Evolutionary conservation across 2,888 invertebrate genomes (phyloP).

Genomic region (Tenodera sinensis): DNA sequence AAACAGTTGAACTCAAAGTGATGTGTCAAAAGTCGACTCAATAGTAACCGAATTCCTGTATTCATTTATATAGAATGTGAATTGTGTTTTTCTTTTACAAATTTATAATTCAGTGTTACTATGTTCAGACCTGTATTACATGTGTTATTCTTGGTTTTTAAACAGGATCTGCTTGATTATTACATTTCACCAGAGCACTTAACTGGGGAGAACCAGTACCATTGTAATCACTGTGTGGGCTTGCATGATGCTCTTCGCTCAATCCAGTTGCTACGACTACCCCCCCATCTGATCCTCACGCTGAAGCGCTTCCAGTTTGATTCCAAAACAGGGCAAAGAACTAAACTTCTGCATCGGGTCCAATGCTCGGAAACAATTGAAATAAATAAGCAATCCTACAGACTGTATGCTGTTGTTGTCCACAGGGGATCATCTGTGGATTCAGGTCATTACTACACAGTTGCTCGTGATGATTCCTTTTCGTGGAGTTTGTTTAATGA

Average conservation of each 20-base stretch:
- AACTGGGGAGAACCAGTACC: conserved; percentile 77
- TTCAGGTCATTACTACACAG: conserved; percentile 84
- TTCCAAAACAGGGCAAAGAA: conserved; percentile 65
- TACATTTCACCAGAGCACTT: conserved; percentile 75
- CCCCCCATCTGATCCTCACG: conserved; percentile 74
- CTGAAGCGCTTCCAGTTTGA: conserved; percentile 77
- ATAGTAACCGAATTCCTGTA: too few species aligned
- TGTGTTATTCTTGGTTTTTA: background rate
- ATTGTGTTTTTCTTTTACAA: too few species aligned
- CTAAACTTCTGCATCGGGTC: conserved; percentile 73
- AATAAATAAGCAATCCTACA: conserved; percentile 47
- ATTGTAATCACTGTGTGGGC: conserved; percentile 70
- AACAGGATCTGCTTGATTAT: conserved; percentile 74
- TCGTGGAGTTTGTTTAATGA: conserved; percentile 82
- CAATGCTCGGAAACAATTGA: background rate
- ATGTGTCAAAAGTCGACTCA: too few species aligned
- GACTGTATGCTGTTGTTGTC: conserved; percentile 77
- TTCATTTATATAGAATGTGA: too few species aligned
- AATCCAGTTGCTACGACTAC: conserved; percentile 66
- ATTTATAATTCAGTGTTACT: too few species aligned
- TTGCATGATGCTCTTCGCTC: conserved; percentile 73
- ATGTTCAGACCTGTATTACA: too few species aligned
- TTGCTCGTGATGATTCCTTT: conserved; percentile 62
- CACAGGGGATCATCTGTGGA: conserved; percentile 80
- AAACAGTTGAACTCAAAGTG: too few species aligned